These are phyloP conservation scores for Procambarus clarkii DNA, from an alignment of 1,140 invertebrate species.

Conservation along the genomic window DNA sequence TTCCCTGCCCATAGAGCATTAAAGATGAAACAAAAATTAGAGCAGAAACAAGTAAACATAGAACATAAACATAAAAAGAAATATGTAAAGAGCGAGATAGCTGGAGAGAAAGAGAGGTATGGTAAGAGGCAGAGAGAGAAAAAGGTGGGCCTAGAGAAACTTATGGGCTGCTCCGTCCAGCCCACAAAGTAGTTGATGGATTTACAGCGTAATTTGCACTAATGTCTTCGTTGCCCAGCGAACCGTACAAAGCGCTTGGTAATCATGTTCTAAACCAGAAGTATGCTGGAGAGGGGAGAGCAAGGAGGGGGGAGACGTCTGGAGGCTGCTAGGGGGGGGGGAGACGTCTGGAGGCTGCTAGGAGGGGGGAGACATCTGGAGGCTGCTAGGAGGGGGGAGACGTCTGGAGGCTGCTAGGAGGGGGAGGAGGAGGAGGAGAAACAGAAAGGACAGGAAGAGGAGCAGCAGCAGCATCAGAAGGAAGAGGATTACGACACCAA, in stretches of 20 bases:
- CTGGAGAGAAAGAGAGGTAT: neutral
- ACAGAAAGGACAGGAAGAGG: no score
- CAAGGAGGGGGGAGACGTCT: neutral
- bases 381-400: neutral
- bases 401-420: neutral
- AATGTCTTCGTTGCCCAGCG: constrained; percentile 51
- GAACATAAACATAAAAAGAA: neutral
- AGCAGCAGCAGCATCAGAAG: neutral
- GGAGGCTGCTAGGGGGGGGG: no score
- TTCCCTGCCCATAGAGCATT: no score
- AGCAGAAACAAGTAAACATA: neutral
- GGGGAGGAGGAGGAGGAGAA: neutral
- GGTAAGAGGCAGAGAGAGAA: constrained; percentile 9
- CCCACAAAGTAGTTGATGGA: constrained; percentile 60
- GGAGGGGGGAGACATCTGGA: neutral
- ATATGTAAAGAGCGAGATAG: neutral
- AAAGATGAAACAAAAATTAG: no score
- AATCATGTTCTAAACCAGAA: constrained; percentile 46
- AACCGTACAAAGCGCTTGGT: constrained; percentile 43
- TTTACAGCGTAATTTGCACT: constrained; percentile 61
- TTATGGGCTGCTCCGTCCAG: constrained; percentile 38
- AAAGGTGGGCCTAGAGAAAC: neutral
- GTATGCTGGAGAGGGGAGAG: constrained; percentile 11
- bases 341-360: neutral
- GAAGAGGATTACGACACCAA: no score